Percentiles rank a stretch among this genome's conserved stretches.
These are phyloP conservation scores for Melieria crassipennis DNA, from an alignment of 2,888 invertebrate species.

Conservation along the genomic window DNA sequence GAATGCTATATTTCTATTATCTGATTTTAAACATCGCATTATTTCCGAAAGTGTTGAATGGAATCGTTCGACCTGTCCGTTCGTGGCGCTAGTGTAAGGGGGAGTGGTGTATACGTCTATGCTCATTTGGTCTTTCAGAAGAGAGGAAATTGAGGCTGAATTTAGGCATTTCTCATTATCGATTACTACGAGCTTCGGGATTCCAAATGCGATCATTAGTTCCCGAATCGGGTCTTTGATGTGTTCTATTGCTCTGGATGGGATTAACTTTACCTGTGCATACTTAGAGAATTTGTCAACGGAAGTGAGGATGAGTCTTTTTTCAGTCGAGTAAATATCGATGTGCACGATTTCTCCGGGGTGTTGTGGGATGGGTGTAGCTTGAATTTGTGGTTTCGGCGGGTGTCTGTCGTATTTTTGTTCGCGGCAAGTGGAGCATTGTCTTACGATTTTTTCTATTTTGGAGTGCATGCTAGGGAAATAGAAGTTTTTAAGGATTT, in stretches of 20 bases:
- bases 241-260: constrained; percentile 19
- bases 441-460: constrained; percentile 19
- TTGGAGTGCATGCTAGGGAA: constrained; percentile 22
- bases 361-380: constrained; percentile 22
- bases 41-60: constrained; percentile 20
- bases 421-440: constrained; percentile 17
- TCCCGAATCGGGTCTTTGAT: background rate
- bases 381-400: constrained; percentile 21
- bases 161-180: background rate
- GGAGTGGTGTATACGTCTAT: constrained; percentile 9
- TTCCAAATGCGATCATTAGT: constrained; percentile 2
- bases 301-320: constrained; percentile 10
- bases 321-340: constrained; percentile 18
- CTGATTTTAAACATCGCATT: constrained; percentile 3
- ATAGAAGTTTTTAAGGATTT: constrained; percentile 27
- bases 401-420: constrained; percentile 32
- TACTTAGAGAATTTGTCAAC: constrained; percentile 28
- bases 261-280: constrained; percentile 14
- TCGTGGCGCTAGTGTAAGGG: constrained; percentile 6
- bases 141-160: constrained; percentile 23
- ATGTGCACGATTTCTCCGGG: constrained; percentile 28
- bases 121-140: constrained; percentile 18
- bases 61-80: constrained; percentile 13
- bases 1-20: background rate
- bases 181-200: background rate